These are phyloP conservation scores for Tachycineta bicolor DNA, from an alignment of 2,113 vertebrate species.

Conservation along the genomic window DNA sequence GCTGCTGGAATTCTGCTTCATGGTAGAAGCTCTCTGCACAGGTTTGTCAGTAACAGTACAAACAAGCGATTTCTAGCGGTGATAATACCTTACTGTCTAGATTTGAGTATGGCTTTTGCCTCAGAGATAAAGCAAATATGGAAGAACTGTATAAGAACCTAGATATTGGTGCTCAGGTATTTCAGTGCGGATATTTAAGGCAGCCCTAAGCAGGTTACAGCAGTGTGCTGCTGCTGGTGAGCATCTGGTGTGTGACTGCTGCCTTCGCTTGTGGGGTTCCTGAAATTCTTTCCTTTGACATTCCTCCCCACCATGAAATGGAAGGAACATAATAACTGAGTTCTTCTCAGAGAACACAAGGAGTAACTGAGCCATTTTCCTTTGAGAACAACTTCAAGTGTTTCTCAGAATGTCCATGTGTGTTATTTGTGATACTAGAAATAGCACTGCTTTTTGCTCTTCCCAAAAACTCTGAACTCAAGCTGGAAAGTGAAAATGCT, in stretches of 20 bases:
- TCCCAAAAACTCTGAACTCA: neutral
- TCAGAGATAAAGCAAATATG: neutral
- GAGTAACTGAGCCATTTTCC: neutral
- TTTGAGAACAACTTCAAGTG: neutral
- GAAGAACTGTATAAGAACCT: neutral
- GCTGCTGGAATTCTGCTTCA: neutral
- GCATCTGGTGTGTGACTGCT: constrained; percentile 3
- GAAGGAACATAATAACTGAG: neutral
- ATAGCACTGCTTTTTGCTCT: neutral
- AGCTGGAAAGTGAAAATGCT: neutral
- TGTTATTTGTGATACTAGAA: neutral
- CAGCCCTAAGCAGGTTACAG: neutral
- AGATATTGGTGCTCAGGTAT: neutral
- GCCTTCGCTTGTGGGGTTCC: neutral
- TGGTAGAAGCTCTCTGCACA: neutral
- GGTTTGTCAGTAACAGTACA: neutral
- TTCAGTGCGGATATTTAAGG: neutral
- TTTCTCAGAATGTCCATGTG: neutral
- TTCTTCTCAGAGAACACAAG: neutral
- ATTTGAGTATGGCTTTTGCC: neutral
- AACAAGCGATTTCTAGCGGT: neutral
- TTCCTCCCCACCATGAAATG: neutral
- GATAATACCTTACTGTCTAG: neutral
- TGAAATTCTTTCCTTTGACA: neutral
- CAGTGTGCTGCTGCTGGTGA: neutral